These are phyloP conservation scores for Dynastes maya DNA, from an alignment of 2,888 invertebrate genomes.

Conservation along the genomic window DNA sequence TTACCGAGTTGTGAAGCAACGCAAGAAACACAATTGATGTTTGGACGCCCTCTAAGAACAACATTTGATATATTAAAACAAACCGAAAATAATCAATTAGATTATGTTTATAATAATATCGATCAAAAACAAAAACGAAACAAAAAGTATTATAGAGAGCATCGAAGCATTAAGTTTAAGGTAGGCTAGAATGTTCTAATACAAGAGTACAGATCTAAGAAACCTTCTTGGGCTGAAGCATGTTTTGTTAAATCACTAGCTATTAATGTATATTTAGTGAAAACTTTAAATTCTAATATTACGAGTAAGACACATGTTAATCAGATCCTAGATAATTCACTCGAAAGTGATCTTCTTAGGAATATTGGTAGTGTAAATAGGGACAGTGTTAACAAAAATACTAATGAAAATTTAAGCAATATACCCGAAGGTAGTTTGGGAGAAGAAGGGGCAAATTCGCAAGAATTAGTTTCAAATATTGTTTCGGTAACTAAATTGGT, in stretches of 20 bases:
- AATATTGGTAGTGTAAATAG: too few species aligned
- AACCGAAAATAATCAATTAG: conserved; percentile 8
- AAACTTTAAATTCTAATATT: background rate
- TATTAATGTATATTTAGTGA: too few species aligned
- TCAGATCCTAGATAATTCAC: background rate
- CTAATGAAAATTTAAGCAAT: background rate
- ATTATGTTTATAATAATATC: background rate
- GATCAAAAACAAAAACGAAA: background rate
- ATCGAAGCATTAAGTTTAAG: too few species aligned
- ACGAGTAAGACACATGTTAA: background rate
- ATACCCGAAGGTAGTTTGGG: background rate
- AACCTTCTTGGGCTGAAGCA: too few species aligned
- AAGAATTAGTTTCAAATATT: background rate
- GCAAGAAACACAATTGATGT: background rate
- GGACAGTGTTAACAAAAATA: too few species aligned
- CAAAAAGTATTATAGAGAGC: too few species aligned
- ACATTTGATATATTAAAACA: background rate
- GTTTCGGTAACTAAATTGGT: background rate
- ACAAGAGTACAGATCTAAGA: too few species aligned
- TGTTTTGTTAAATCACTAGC: too few species aligned
- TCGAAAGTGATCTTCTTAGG: too few species aligned
- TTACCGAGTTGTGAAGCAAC: background rate
- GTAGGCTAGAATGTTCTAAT: too few species aligned
- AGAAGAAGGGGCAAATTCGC: background rate
- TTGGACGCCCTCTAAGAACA: too few species aligned